Conservation (phyloP, 2,797 vertebrate species). For the Alcedo quadribrachys region DNA sequence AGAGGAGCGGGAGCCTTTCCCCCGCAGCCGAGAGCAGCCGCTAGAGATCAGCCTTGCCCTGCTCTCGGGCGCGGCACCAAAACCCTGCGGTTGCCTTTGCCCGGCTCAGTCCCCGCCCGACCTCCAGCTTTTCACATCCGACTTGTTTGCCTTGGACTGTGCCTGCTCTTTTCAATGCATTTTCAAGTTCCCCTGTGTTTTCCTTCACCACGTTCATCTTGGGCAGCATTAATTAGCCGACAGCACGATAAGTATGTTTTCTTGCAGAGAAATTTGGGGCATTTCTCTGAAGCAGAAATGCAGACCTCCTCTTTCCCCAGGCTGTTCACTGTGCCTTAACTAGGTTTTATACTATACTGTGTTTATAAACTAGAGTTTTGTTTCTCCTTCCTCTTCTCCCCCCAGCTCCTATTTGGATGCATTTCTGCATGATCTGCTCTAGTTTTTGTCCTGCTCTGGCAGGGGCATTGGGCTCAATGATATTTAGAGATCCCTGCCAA, state of each 20-base stretch:
- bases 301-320: background rate
- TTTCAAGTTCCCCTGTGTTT: background rate
- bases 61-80: constrained; percentile 53
- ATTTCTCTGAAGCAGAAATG: background rate
- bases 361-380: background rate
- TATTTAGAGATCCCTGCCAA: no score
- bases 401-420: background rate
- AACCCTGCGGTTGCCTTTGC: background rate
- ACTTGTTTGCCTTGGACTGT: background rate
- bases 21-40: constrained; percentile 60
- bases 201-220: background rate
- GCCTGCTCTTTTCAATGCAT: background rate
- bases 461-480: no score
- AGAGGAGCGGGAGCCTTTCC: background rate
- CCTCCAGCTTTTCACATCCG: background rate
- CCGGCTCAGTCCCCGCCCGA: background rate
- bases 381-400: rapidly evolving
- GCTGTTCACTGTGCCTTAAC: background rate
- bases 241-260: background rate
- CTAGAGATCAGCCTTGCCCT: constrained; percentile 94
- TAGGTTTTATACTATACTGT: rapidly evolving
- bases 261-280: background rate
- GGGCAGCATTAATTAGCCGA: background rate
- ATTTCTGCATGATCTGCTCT: no score
- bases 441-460: no score